Conservation (phyloP, 2,113 vertebrate genomes). For the Paralichthys olivaceus region DNA sequence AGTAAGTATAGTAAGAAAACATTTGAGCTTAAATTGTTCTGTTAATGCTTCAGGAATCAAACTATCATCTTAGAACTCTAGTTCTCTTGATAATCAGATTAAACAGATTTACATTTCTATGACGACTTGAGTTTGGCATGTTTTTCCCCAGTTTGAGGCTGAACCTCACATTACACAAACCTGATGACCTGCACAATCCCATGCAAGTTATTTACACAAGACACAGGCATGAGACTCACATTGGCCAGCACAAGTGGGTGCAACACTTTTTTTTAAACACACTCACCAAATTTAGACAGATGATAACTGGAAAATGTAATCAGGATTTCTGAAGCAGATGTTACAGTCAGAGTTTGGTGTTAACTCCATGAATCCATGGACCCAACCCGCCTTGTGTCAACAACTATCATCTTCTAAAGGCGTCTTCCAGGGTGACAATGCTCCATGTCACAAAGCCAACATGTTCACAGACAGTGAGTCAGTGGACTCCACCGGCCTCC, state of each 20-base stretch:
- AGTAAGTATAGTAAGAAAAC: background rate
- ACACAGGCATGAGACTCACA: background rate
- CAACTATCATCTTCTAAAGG: too few species aligned
- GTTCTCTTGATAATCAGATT: background rate
- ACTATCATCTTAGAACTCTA: background rate
- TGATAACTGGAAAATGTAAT: too few species aligned
- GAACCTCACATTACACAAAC: background rate
- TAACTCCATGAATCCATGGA: background rate
- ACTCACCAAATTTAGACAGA: background rate
- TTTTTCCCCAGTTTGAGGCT: background rate
- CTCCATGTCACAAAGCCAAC: too few species aligned
- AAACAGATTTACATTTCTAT: background rate
- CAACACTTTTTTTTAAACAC: background rate
- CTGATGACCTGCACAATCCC: background rate
- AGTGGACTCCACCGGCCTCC: too few species aligned
- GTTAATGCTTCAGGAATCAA: background rate
- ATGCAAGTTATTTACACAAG: background rate
- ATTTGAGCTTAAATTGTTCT: background rate
- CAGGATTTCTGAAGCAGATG: background rate
- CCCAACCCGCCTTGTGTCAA: background rate
- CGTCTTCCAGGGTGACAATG: too few species aligned
- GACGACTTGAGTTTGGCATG: background rate
- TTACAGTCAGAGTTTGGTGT: background rate
- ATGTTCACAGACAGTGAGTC: too few species aligned
- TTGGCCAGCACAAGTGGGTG: too few species aligned